A percentile compares a stretch with the other conserved stretches of the same genome.
Conservation (phyloP, 1,140 invertebrate genomes). For the Wasmannia auropunctata region DNA sequence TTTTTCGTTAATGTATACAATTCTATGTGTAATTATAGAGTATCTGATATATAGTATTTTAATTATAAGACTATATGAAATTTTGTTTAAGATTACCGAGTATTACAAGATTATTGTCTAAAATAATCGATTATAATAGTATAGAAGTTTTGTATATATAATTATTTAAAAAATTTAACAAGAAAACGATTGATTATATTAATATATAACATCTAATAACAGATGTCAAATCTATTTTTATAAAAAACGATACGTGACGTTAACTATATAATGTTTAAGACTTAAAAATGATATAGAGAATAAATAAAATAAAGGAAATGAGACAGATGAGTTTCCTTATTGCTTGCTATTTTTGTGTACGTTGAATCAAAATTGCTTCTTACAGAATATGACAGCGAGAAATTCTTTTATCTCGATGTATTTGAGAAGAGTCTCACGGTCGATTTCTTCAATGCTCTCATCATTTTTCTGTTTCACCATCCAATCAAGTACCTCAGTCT, state of each 20-base stretch:
- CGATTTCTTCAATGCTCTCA: slow-evolving; percentile 96
- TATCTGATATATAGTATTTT: slow-evolving; percentile 5
- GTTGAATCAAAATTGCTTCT: slow-evolving; percentile 84
- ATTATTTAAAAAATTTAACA: too few species aligned
- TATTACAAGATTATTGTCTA: background rate
- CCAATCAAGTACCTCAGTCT: slow-evolving; percentile 95
- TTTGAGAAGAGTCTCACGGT: slow-evolving; percentile 93
- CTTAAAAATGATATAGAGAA: background rate
- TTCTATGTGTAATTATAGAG: background rate
- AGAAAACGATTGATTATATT: too few species aligned
- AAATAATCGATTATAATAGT: background rate
- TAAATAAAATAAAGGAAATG: background rate
- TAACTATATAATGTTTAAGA: background rate
- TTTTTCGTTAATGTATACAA: slow-evolving; percentile 22
- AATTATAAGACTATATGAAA: background rate
- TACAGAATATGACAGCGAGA: slow-evolving; percentile 96
- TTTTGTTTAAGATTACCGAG: background rate
- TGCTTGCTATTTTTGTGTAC: background rate
- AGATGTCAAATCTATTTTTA: background rate
- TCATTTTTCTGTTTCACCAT: slow-evolving; percentile 96
- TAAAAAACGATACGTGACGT: background rate
- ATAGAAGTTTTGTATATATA: background rate
- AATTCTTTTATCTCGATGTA: slow-evolving; percentile 97
- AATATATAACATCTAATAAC: background rate
- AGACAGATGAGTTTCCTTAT: background rate